Evolutionary conservation across 2,888 invertebrate genomes (phyloP), one percentile per base, ranked within the genome.

Genomic region (Chrysomela aeneicollis): DNA sequence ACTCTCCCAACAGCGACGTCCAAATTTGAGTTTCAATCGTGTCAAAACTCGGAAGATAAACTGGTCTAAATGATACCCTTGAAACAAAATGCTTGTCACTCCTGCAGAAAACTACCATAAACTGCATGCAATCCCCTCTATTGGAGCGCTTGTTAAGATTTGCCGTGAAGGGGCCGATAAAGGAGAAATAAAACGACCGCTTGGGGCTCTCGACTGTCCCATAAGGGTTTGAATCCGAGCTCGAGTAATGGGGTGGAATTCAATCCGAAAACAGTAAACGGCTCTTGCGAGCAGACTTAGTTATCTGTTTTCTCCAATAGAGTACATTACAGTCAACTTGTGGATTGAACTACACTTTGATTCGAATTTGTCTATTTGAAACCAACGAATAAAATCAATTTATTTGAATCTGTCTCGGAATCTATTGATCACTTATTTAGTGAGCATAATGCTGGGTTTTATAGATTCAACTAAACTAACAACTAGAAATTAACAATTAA

Each of bases 101-200:
- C n/a, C n/a, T 26, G 59, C 47, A 70, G 68, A 64, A 63, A 67
- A 68, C 62, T 60, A 64, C 62, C 59, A 54, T 65, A 67, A 68
- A 70, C 67, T 65, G 68, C 64, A 63, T 37, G 70, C 77, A 79
- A 81, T 81, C 77, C 82, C 82, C 82, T 81, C 82, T 82, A 80
- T 80, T 80, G 74, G 72, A 77, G 78, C 78, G 80, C 80, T 81
- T 80, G 77, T 74, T 76, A 76, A 78, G 80, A 81, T 81, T 82
- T 79, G 77, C 77, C 78, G 77, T 77, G 77, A 80, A 79, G 78
- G 75, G 77, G 75, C 77, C 78, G 78, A 78, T 78, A 75, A 77
- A 78, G 77, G 77, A 74, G 75, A 74, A 78, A 72, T 78, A 78
- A 79, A 81, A 80, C 79, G 79, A 77, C 77, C 80, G 78, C 77